A percentile compares a stretch with the other conserved stretches of the same genome.
Conservation (phyloP, 1,140 invertebrate genomes). For the Tenebrio molitor region DNA sequence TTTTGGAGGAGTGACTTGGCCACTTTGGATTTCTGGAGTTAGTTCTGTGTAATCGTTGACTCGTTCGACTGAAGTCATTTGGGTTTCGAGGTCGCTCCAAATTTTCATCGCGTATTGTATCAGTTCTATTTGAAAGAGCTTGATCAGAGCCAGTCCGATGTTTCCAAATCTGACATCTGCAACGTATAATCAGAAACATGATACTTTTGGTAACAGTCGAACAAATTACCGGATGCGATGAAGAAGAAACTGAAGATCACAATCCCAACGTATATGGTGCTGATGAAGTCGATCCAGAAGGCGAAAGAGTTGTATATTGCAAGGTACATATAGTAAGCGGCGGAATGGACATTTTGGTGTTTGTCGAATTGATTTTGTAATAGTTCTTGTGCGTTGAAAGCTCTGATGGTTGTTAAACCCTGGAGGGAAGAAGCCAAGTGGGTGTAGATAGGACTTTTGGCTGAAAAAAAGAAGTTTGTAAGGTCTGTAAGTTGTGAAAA, state of each 20-base stretch:
- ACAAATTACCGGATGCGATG: neutral
- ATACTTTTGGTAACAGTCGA: neutral
- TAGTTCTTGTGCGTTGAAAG: constrained; percentile 70
- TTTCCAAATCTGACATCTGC: constrained; percentile 16
- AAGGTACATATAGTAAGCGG: constrained; percentile 75
- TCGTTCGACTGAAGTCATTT: no score
- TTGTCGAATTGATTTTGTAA: constrained; percentile 71
- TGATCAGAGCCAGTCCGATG: neutral
- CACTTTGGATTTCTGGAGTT: no score
- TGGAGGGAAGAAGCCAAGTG: constrained; percentile 76
- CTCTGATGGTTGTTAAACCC: constrained; percentile 78
- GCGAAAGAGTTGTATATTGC: constrained; percentile 78
- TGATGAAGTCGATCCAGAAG: constrained; percentile 78
- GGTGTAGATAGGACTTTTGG: constrained; percentile 77
- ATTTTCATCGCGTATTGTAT: no score
- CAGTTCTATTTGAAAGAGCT: no score
- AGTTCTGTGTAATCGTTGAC: no score
- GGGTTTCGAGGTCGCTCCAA: no score
- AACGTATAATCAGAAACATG: neutral
- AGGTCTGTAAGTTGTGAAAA: no score
- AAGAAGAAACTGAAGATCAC: constrained; percentile 66
- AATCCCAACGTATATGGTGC: constrained; percentile 73
- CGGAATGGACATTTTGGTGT: constrained; percentile 67
- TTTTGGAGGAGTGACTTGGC: constrained; percentile 70
- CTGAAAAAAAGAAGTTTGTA: constrained; percentile 54